These are phyloP conservation scores for Hipparchia semele DNA, from an alignment of 2,888 invertebrate genomes.

Conservation along the genomic window DNA sequence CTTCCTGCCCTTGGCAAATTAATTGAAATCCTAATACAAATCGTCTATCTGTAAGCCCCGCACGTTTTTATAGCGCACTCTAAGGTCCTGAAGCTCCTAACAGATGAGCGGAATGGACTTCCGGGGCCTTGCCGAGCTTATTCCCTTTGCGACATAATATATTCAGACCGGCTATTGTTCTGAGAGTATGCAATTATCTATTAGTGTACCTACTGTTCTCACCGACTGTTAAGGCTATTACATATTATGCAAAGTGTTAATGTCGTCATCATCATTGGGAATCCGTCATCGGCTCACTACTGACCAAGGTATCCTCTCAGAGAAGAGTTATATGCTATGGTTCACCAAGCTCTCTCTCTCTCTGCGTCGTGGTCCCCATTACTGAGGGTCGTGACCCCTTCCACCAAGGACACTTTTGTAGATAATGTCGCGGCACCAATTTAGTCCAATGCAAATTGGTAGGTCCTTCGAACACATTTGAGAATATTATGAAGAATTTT, in stretches of 20 bases:
- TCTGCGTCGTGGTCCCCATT: no score
- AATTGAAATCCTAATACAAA: conserved; percentile 1
- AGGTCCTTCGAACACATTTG: no score
- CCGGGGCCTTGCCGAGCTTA: background rate
- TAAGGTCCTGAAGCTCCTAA: conserved; percentile 8
- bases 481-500: no score
- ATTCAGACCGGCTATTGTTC: background rate
- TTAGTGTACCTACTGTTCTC: background rate
- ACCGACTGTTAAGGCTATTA: no score
- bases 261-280: background rate
- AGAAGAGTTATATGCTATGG: no score
- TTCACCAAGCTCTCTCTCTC: no score
- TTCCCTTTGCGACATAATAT: conserved; percentile 4
- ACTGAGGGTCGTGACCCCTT: no score
- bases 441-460: no score
- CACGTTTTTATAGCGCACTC: conserved; percentile 7
- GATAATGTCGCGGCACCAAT: no score
- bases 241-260: background rate
- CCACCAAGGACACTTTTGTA: no score
- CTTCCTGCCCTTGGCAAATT: background rate
- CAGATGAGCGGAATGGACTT: conserved; percentile 11
- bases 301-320: no score
- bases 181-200: background rate
- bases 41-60: background rate
- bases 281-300: no score